Evolutionary conservation across 2,888 invertebrate species (phyloP).

Genomic region (Rhingia campestris): DNA sequence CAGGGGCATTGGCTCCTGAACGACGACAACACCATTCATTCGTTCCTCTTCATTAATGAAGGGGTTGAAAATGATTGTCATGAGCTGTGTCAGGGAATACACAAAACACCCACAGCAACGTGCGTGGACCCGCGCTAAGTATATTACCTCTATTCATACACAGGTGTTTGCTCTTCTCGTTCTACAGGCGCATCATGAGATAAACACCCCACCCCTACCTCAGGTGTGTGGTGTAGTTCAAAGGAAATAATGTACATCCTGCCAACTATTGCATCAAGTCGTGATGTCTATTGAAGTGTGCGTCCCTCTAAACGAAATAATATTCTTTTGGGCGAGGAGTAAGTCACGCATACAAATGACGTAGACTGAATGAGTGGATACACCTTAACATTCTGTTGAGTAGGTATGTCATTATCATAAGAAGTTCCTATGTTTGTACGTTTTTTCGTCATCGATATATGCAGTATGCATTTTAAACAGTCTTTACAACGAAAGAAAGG

Average conservation of each 20-base stretch:
- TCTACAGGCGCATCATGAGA: background rate
- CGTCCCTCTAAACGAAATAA: background rate
- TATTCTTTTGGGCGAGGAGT: background rate
- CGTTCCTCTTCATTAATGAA: conserved; percentile 50
- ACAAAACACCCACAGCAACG: background rate
- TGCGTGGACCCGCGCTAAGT: background rate
- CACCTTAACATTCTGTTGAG: too few relatives aligned
- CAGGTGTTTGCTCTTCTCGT: background rate
- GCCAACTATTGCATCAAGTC: background rate
- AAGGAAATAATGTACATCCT: background rate
- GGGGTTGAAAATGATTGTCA: conserved; percentile 44
- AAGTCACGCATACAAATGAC: background rate
- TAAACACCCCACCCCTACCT: background rate
- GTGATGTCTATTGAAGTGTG: conserved; percentile 2
- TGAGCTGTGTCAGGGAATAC: background rate
- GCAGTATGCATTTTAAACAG: background rate
- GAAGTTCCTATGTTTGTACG: too few relatives aligned
- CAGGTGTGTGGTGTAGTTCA: background rate
- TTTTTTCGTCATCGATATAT: too few relatives aligned
- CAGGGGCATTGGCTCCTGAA: conserved; percentile 58
- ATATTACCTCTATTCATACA: background rate
- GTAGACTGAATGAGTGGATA: background rate
- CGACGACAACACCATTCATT: conserved; percentile 47
- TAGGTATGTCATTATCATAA: too few relatives aligned
- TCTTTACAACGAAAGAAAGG: background rate